A percentile compares a stretch with the other conserved stretches of the same genome.
Conservation (phyloP, 2,888 invertebrate genomes). For the Drosophila atroscutellata region DNA sequence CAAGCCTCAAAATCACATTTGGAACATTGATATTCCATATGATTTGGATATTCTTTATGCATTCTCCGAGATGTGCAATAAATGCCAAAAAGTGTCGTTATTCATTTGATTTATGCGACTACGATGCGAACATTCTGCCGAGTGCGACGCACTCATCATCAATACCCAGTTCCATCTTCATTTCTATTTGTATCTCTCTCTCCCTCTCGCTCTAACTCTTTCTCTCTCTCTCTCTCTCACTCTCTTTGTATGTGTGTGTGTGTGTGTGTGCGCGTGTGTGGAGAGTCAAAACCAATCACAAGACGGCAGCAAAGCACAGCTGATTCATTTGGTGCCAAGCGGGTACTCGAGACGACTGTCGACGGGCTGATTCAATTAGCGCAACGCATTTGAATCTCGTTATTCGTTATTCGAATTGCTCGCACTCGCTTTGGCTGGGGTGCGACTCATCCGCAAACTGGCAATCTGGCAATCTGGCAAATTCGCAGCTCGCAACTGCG, state of each 20-base stretch:
- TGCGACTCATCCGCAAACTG: slow-evolving; percentile 10
- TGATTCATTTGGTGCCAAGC: slow-evolving; percentile 29
- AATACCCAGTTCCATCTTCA: neutral
- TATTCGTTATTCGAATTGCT: slow-evolving; percentile 20
- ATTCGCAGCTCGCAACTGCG: slow-evolving; percentile 18
- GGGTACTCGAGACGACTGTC: slow-evolving; percentile 14
- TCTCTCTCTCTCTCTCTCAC: neutral
- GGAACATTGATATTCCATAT: neutral
- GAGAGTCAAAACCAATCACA: slow-evolving; percentile 46
- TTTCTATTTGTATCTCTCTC: neutral
- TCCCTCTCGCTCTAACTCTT: neutral
- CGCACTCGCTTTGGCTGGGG: slow-evolving; percentile 1
- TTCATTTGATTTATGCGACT: slow-evolving; percentile 33
- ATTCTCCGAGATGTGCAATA: neutral
- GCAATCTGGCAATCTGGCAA: slow-evolving; percentile 10
- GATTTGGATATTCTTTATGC: slow-evolving; percentile 2
- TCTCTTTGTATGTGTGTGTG: neutral
- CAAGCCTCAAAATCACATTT: neutral
- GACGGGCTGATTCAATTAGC: slow-evolving; percentile 55
- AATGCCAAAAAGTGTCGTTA: slow-evolving; percentile 29
- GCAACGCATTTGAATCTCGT: slow-evolving; percentile 55
- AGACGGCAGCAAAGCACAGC: slow-evolving; percentile 26
- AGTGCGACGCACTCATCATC: slow-evolving; percentile 8
- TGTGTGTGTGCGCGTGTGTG: neutral
- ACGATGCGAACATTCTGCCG: slow-evolving; percentile 6